phyloP scores from a whole-genome alignment of 2,113 vertebrate genomes.

The Daubentonia madagascariensis region DNA sequence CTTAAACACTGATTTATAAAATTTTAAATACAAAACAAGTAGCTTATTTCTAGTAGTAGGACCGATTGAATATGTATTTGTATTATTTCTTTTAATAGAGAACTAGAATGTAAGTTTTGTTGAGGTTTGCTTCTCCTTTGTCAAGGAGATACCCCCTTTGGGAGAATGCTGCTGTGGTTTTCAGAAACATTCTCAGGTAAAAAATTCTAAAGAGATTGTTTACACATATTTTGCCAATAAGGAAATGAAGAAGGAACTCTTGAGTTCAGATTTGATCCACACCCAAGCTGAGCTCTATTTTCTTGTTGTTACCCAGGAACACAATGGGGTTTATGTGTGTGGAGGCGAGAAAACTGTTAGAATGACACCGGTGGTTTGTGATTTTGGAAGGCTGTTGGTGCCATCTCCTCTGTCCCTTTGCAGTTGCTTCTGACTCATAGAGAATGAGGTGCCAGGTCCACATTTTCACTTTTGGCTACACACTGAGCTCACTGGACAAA shows the following conservation, averaged over 20 bases:
- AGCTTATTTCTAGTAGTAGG: not conserved
- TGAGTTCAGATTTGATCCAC: slow-evolving; percentile 60
- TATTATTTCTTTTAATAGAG: not conserved
- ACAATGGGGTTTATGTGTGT: slow-evolving; percentile 53
- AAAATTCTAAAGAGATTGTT: slow-evolving; percentile 44
- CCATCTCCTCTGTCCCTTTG: not conserved
- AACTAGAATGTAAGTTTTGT: not conserved
- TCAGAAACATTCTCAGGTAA: not conserved
- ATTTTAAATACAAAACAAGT: not conserved
- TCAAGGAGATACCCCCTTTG: not conserved
- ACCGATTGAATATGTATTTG: not conserved
- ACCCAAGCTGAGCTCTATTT: slow-evolving; percentile 27
- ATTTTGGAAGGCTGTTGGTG: not conserved
- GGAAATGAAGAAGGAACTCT: slow-evolving; percentile 64
- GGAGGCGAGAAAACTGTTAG: not conserved
- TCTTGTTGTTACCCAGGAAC: slow-evolving; percentile 41
- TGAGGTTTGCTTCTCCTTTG: not conserved
- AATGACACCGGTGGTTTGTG: not conserved
- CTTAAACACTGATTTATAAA: not conserved
- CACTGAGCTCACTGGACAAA: not conserved
- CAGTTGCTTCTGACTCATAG: not conserved
- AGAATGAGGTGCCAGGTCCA: not conserved
- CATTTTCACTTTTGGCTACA: not conserved
- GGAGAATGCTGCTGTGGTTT: not conserved
- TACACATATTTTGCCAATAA: slow-evolving; percentile 54